Percentiles rank a stretch among this genome's conserved stretches.
Conservation (phyloP, 2,888 invertebrate species). For the Rhogogaster chlorosoma region DNA sequence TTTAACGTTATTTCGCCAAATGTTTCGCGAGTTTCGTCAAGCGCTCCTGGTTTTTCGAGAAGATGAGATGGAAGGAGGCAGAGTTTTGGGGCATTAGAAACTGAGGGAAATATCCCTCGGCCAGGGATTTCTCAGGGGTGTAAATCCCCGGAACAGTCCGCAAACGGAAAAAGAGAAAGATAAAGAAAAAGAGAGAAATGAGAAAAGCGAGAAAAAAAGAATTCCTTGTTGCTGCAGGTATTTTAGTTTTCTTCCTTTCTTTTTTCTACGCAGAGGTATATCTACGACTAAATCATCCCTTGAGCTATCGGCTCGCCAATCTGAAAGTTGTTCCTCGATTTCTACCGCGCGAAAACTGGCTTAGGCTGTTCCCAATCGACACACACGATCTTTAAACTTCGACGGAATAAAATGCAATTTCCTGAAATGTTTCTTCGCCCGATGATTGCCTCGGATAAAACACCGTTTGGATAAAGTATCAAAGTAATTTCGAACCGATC, state of each 20-base stretch:
- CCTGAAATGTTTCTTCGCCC: conserved; percentile 58
- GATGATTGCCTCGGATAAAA: conserved; percentile 50
- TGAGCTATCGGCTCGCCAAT: conserved; percentile 19
- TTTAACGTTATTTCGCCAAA: conserved; percentile 78
- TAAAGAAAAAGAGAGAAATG: neutral
- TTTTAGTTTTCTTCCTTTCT: neutral
- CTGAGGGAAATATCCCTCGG: neutral
- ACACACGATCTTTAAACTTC: conserved; percentile 63
- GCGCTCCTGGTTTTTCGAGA: conserved; percentile 1
- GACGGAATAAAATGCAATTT: conserved; percentile 69
- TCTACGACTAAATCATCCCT: conserved; percentile 45
- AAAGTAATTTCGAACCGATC: conserved; percentile 38
- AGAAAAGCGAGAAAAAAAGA: conserved; percentile 55
- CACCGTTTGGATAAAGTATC: conserved; percentile 41
- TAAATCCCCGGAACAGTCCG: conserved; percentile 26
- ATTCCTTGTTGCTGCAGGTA: conserved; percentile 5
- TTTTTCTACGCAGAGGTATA: neutral
- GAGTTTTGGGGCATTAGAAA: conserved; percentile 17
- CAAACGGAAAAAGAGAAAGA: conserved; percentile 49
- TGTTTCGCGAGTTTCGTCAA: conserved; percentile 67
- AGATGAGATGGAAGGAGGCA: neutral
- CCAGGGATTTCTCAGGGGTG: conserved; percentile 2
- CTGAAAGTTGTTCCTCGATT: conserved; percentile 45
- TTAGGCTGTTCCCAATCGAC: conserved; percentile 41
- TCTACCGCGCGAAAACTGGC: conserved; percentile 31